Evolutionary conservation across 2,113 vertebrate species (phyloP).

Genomic region (Solea senegalensis): DNA sequence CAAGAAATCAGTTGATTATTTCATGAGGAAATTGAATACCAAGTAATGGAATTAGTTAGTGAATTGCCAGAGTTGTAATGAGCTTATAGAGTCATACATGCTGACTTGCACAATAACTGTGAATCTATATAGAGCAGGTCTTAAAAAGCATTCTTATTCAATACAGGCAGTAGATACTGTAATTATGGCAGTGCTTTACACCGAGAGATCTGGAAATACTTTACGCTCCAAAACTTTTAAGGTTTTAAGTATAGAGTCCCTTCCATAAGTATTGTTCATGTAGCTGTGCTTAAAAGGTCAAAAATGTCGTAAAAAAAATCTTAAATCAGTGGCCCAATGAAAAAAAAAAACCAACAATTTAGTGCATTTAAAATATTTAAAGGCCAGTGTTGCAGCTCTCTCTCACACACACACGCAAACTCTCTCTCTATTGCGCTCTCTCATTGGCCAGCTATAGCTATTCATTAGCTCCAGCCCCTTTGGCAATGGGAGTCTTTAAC

Average conservation of each 20-base stretch:
- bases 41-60: conserved; percentile 68
- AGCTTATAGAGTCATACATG: conserved; percentile 23
- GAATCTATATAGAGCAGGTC: conserved; percentile 46
- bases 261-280: too few species aligned
- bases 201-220: neutral
- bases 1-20: conserved; percentile 34
- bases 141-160: conserved; percentile 9
- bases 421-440: conserved; percentile 47
- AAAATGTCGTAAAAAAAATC: conserved; percentile 27
- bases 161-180: conserved; percentile 17
- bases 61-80: conserved; percentile 60
- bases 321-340: conserved; percentile 65
- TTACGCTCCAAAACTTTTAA: conserved; percentile 7
- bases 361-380: conserved; percentile 54
- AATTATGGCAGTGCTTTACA: conserved; percentile 11
- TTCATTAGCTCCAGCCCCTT: conserved; percentile 79
- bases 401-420: conserved; percentile 11
- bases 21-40: conserved; percentile 52
- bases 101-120: conserved; percentile 21
- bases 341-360: conserved; percentile 45
- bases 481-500: conserved; percentile 80
- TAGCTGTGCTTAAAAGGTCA: conserved; percentile 23
- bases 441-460: conserved; percentile 74
- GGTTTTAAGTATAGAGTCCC: conserved; percentile 12
- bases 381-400: conserved; percentile 46